Conservation (phyloP, 2,888 invertebrate genomes). For the Ormyrus pomaceus region DNA sequence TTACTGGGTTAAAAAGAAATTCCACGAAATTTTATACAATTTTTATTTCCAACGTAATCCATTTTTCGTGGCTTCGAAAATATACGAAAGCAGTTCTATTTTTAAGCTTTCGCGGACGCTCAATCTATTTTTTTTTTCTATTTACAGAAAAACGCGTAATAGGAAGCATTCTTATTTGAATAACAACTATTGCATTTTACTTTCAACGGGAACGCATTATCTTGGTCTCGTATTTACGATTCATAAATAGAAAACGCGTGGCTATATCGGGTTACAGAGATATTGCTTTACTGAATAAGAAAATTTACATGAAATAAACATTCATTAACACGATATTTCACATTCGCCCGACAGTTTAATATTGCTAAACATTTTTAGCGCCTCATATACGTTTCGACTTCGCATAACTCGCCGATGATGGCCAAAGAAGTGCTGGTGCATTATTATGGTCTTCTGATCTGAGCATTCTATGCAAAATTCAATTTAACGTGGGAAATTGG, state of each 20-base stretch:
- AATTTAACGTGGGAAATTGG: slow-evolving; percentile 42
- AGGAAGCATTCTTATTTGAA: slow-evolving; percentile 25
- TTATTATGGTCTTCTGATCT: slow-evolving; percentile 18
- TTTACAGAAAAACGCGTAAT: slow-evolving; percentile 5
- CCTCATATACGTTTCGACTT: neutral
- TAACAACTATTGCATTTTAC: slow-evolving; percentile 35
- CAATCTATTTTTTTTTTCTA: too few species aligned
- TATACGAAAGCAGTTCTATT: too few species aligned
- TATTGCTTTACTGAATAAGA: slow-evolving; percentile 21
- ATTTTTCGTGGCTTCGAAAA: too few species aligned
- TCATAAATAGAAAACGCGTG: slow-evolving; percentile 34
- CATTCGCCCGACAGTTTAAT: slow-evolving; percentile 17
- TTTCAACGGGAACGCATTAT: slow-evolving; percentile 39
- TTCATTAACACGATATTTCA: slow-evolving; percentile 31
- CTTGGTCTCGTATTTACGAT: slow-evolving; percentile 33
- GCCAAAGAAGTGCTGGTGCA: neutral
- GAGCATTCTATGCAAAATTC: slow-evolving; percentile 39
- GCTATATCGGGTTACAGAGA: slow-evolving; percentile 26
- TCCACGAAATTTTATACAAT: too few species aligned
- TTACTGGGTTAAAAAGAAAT: neutral
- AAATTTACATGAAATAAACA: slow-evolving; percentile 41
- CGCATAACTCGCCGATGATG: neutral
- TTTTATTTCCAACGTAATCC: too few species aligned
- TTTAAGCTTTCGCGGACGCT: too few species aligned
- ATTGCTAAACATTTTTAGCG: slow-evolving; percentile 33